phyloP scores from a whole-genome alignment of 2,113 vertebrate species.

The Myanophis thanlyinensis region DNA sequence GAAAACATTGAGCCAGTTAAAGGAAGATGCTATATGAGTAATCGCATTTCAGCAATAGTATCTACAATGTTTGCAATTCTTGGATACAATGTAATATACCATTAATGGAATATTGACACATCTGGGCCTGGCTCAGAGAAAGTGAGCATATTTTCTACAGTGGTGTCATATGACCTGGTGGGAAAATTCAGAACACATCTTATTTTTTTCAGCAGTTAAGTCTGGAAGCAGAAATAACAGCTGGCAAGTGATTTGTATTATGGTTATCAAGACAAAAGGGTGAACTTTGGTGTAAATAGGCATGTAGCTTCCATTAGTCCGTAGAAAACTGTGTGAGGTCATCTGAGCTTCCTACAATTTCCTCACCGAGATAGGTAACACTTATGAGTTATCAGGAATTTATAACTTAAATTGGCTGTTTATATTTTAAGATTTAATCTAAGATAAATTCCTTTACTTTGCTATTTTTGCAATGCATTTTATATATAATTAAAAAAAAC shows the following conservation, averaged over 20 bases:
- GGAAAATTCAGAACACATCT: background rate
- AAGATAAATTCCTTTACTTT: background rate
- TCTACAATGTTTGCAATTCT: slow-evolving; percentile 3
- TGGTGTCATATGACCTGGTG: background rate
- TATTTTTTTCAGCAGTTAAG: background rate
- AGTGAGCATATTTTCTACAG: background rate
- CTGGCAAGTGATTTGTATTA: background rate
- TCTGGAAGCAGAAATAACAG: background rate
- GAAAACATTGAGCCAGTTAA: background rate
- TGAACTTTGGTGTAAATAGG: background rate
- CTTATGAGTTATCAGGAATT: background rate
- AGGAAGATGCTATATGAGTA: background rate
- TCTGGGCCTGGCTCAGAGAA: background rate
- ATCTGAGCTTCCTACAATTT: background rate
- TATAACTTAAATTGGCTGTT: background rate
- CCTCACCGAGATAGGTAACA: background rate
- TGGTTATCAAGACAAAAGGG: background rate
- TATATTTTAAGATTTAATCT: background rate
- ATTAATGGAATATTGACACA: background rate
- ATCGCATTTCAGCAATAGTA: background rate
- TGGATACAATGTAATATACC: background rate
- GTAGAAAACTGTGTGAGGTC: background rate
- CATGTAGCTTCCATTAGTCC: background rate
- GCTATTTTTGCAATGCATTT: background rate
- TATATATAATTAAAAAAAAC: too few relatives aligned